These are phyloP conservation scores for Mus caroli DNA, from an alignment of 2,797 vertebrate genomes.

Conservation along the genomic window DNA sequence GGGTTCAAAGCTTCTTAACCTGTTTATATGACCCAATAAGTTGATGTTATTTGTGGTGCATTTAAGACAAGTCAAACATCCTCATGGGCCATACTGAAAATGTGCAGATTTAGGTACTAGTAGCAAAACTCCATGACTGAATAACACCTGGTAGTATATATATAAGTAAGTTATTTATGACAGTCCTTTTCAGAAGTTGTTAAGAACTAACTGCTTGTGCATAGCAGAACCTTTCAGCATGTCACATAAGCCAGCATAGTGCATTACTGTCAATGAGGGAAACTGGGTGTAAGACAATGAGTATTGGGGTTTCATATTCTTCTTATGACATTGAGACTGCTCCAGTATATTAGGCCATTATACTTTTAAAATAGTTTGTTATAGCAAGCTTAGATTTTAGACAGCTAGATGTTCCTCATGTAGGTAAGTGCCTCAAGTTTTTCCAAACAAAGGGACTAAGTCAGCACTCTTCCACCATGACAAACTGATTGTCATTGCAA, in stretches of 20 bases:
- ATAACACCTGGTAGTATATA: not conserved
- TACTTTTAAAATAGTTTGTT: not conserved
- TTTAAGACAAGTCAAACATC: slow-evolving; percentile 29
- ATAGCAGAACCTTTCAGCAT: not conserved
- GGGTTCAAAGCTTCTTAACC: slow-evolving; percentile 44
- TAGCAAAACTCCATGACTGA: not conserved
- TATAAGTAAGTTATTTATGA: slow-evolving; percentile 53
- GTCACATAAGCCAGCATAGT: slow-evolving; percentile 34
- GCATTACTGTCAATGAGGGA: slow-evolving; percentile 27
- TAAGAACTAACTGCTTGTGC: slow-evolving; percentile 18
- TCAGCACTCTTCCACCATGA: not conserved
- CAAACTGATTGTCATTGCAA: not conserved
- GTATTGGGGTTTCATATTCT: slow-evolving; percentile 31
- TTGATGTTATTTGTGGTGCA: not conserved
- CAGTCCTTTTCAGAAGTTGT: slow-evolving; percentile 39
- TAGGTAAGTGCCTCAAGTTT: not conserved
- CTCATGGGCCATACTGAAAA: not conserved
- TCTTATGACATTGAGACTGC: not conserved
- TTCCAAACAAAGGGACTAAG: not conserved
- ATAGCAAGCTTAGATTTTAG: not conserved
- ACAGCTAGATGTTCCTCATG: not conserved
- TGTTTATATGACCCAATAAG: slow-evolving; percentile 12
- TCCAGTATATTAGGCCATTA: not conserved
- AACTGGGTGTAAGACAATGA: slow-evolving; percentile 21
- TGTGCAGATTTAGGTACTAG: not conserved